Conservation (phyloP, 2,113 vertebrate genomes). For the Speoplatyrhinus poulsoni region DNA sequence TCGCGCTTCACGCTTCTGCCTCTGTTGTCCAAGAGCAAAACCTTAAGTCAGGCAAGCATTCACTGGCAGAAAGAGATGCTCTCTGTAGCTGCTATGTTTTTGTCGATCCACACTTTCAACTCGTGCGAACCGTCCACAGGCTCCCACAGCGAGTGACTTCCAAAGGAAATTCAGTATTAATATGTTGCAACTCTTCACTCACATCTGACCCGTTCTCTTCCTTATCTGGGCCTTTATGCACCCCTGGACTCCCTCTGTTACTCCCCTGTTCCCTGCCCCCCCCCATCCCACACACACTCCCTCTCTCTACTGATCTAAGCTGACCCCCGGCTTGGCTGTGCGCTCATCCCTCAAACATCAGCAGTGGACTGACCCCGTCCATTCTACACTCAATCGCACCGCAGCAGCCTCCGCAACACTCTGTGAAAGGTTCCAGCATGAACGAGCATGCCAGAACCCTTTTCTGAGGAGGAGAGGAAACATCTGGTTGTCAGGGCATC, state of each 20-base stretch:
- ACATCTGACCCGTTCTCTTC: constrained; percentile 9
- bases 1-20: too few species aligned
- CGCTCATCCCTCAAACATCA: constrained; percentile 13
- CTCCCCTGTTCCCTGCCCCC: neutral
- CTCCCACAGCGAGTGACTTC: neutral
- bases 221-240: constrained; percentile 24
- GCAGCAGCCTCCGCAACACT: too few species aligned
- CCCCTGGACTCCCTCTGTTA: constrained; percentile 22
- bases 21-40: too few species aligned
- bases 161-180: constrained; percentile 10
- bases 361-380: constrained; percentile 14
- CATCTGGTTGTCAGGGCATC: constrained; percentile 18
- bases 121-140: constrained; percentile 4
- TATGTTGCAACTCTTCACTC: constrained; percentile 19
- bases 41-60: constrained; percentile 1
- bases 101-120: neutral
- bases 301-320: constrained; percentile 1
- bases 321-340: constrained; percentile 20
- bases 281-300: constrained; percentile 10
- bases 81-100: neutral
- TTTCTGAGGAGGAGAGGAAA: constrained; percentile 14
- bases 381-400: too few species aligned
- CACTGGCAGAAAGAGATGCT: neutral
- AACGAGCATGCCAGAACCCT: neutral
- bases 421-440: too few species aligned